A percentile compares a stretch with the other conserved stretches of the same genome.
phyloP scores from a whole-genome alignment of 2,888 invertebrate genomes.

The Euclidia mi region DNA sequence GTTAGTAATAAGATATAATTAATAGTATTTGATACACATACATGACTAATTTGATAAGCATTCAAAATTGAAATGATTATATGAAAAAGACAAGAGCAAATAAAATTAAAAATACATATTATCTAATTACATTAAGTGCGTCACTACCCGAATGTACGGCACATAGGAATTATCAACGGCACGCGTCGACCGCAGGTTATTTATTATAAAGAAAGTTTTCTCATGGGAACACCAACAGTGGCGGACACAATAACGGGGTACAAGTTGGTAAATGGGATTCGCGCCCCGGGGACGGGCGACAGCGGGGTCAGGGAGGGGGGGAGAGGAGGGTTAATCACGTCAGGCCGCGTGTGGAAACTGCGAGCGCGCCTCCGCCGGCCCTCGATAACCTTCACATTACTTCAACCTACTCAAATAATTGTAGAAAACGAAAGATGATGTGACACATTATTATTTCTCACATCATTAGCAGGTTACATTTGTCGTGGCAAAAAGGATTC shows the following conservation, averaged over 20 bases:
- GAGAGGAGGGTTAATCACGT: constrained; percentile 60
- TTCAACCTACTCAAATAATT: constrained; percentile 20
- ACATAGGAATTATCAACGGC: constrained; percentile 40
- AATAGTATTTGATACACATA: too few relatives aligned
- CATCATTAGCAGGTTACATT: too few relatives aligned
- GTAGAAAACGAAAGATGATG: constrained; percentile 5
- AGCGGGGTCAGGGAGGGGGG: constrained; percentile 33
- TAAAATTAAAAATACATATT: background rate
- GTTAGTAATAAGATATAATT: too few relatives aligned
- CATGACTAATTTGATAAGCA: too few relatives aligned
- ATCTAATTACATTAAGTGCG: background rate
- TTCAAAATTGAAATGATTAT: too few relatives aligned
- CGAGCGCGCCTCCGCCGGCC: constrained; percentile 30
- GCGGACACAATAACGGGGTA: constrained; percentile 79
- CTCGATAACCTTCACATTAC: constrained; percentile 27
- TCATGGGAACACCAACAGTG: constrained; percentile 66
- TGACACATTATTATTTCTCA: constrained; percentile 5
- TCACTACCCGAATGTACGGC: background rate
- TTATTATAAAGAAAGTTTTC: constrained; percentile 71
- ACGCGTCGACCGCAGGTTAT: constrained; percentile 60
- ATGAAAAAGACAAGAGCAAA: too few relatives aligned
- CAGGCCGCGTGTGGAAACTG: constrained; percentile 41
- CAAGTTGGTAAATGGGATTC: constrained; percentile 85
- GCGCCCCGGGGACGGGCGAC: constrained; percentile 75
- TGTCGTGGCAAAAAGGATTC: background rate